phyloP scores from a whole-genome alignment of 2,797 vertebrate species.

The Zalophus californianus region DNA sequence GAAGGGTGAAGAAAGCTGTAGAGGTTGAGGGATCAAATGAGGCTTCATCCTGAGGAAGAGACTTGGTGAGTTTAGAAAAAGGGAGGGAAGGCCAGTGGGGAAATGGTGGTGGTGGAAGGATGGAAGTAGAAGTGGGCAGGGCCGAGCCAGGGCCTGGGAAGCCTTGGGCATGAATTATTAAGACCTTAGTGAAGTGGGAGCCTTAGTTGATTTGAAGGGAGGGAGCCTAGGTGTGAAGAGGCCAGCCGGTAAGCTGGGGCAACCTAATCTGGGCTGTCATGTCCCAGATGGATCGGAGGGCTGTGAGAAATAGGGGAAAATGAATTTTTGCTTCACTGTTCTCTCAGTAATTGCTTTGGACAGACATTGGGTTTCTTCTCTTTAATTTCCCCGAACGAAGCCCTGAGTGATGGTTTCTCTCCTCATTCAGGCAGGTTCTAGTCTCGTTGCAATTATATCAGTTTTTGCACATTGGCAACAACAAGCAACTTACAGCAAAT shows the following conservation, averaged over 20 bases:
- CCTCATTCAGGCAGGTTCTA: not conserved
- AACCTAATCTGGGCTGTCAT: not conserved
- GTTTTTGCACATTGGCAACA: not conserved
- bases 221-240: not conserved
- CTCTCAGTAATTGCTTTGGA: not conserved
- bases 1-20: not conserved
- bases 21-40: not conserved
- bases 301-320: not conserved
- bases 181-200: not conserved
- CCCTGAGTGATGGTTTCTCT: constrained; percentile 17
- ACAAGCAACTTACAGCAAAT: not conserved
- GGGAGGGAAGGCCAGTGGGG: not conserved
- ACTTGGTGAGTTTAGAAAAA: not conserved
- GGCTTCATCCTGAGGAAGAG: not conserved
- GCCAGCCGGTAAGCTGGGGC: not conserved
- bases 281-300: not conserved
- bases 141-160: not conserved
- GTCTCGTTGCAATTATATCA: not conserved
- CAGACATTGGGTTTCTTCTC: not conserved
- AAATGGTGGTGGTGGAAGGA: not conserved
- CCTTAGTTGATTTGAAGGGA: not conserved
- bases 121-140: not conserved
- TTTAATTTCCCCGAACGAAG: not conserved
- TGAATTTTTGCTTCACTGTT: not conserved
- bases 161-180: not conserved